phyloP scores from a whole-genome alignment of 2,888 invertebrate genomes.

The Biston stratarius region DNA sequence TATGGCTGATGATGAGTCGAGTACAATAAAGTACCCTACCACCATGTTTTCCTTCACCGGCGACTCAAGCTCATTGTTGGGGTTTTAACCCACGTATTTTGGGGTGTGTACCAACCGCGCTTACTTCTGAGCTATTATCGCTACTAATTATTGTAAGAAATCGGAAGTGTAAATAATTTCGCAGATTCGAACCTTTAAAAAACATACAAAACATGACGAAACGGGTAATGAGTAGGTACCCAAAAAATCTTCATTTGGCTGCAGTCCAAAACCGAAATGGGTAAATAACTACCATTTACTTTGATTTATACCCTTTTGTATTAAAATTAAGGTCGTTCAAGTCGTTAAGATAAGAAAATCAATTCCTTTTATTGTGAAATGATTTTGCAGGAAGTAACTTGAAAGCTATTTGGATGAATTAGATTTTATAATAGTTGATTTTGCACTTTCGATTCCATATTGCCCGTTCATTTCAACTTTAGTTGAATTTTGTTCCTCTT shows the following conservation, averaged over 20 bases:
- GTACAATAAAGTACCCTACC: no score
- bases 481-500: no score
- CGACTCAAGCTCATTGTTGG: no score
- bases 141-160: no score
- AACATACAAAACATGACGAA: slow-evolving; percentile 14
- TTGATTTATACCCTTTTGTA: slow-evolving; percentile 34
- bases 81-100: no score
- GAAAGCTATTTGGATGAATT: slow-evolving; percentile 26
- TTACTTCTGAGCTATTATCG: no score
- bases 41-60: no score
- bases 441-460: neutral
- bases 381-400: slow-evolving; percentile 28
- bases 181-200: no score
- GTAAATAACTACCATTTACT: slow-evolving; percentile 28
- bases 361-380: slow-evolving; percentile 33
- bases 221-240: slow-evolving; percentile 29
- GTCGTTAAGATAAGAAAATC: slow-evolving; percentile 36
- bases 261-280: slow-evolving; percentile 45
- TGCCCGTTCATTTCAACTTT: no score
- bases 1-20: no score
- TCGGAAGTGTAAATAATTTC: no score
- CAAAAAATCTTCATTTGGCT: slow-evolving; percentile 48
- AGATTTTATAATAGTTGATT: slow-evolving; percentile 21
- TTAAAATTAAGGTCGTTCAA: slow-evolving; percentile 37
- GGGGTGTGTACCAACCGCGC: no score